Percentiles rank a stretch among this genome's conserved stretches.
Evolutionary conservation across 2,797 vertebrate genomes (phyloP).

Genomic region (Acomys russatus): DNA sequence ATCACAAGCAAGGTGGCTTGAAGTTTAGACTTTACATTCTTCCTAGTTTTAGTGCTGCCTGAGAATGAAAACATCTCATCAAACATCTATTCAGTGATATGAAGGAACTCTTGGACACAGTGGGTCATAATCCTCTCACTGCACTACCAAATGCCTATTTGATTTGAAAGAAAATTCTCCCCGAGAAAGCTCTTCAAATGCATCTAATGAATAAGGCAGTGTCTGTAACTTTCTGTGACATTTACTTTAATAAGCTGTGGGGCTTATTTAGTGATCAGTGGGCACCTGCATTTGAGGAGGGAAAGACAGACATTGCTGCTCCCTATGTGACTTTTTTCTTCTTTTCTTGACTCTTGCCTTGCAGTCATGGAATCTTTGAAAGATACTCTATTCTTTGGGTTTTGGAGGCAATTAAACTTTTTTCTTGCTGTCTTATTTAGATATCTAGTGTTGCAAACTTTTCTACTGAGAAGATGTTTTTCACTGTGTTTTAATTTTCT

Average conservation of each 20-base stretch:
- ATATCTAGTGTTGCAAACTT: slow-evolving; percentile 25
- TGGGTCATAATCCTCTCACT: slow-evolving; percentile 60
- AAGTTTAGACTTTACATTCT: slow-evolving; percentile 63
- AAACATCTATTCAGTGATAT: slow-evolving; percentile 54
- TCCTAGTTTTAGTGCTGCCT: slow-evolving; percentile 68
- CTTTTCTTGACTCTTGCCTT: slow-evolving; percentile 35
- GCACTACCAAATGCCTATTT: slow-evolving; percentile 74
- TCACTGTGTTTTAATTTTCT: slow-evolving; percentile 32
- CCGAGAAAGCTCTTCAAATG: slow-evolving; percentile 74
- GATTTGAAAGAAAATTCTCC: slow-evolving; percentile 80
- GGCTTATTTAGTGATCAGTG: slow-evolving; percentile 86
- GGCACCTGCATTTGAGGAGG: slow-evolving; percentile 82
- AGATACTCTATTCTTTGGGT: neutral
- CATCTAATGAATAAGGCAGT: slow-evolving; percentile 82
- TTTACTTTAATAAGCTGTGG: slow-evolving; percentile 86
- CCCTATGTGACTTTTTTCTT: slow-evolving; percentile 42
- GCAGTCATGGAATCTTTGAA: slow-evolving; percentile 58
- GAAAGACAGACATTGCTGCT: slow-evolving; percentile 82
- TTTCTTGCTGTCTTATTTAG: slow-evolving; percentile 52
- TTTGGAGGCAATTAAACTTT: slow-evolving; percentile 54
- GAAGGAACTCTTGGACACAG: slow-evolving; percentile 40
- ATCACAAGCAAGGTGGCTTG: neutral
- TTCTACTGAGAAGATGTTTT: slow-evolving; percentile 39
- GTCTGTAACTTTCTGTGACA: slow-evolving; percentile 85
- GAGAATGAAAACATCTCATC: slow-evolving; percentile 74